phyloP scores from a whole-genome alignment of 2,113 vertebrate genomes.

The Procavia capensis region DNA sequence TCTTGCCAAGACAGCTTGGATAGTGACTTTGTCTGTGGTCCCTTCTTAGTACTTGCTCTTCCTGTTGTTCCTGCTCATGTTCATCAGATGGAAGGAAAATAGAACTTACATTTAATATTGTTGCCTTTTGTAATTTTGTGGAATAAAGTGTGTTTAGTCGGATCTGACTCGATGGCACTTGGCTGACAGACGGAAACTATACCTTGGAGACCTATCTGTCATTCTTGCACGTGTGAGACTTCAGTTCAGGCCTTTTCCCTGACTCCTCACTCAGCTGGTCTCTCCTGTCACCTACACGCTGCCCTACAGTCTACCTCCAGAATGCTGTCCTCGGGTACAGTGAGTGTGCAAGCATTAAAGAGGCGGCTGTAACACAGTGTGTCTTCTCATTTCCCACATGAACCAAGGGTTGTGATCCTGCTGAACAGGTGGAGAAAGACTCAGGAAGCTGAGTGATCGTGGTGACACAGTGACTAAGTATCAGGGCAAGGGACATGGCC shows the following conservation, averaged over 20 bases:
- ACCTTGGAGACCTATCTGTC: not conserved
- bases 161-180: too few relatives aligned
- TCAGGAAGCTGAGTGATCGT: not conserved
- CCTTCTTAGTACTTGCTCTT: accelerated
- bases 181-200: not conserved
- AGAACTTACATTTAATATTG: not conserved
- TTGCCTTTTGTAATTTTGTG: not conserved
- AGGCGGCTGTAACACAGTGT: not conserved
- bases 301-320: not conserved
- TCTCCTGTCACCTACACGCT: accelerated
- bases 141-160: not conserved
- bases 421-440: not conserved
- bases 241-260: not conserved
- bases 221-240: not conserved
- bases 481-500: not conserved
- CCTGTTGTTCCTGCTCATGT: accelerated
- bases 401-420: not conserved
- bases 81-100: not conserved
- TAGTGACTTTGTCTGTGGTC: not conserved
- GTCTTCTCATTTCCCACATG: not conserved
- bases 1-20: not conserved
- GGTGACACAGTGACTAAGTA: not conserved
- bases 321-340: not conserved
- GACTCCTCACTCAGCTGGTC: not conserved
- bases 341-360: too few relatives aligned